These are phyloP conservation scores for Echinarachnius parma DNA, from an alignment of 53 echinoderm and acorn worm genomes.

Conservation along the genomic window DNA sequence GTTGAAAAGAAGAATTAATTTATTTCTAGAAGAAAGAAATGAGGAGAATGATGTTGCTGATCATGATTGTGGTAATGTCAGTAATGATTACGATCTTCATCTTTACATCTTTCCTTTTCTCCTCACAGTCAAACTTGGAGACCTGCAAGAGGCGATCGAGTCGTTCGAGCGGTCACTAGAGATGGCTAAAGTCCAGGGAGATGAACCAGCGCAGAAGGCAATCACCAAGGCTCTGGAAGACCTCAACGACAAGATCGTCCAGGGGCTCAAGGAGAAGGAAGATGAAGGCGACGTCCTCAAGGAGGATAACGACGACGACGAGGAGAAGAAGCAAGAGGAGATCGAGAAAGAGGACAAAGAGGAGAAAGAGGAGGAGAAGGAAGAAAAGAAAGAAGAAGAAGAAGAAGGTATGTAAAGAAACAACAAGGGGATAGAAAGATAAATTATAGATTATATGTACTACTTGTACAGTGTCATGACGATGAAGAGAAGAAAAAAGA, in stretches of 20 bases:
- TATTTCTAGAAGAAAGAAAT: too few relatives aligned
- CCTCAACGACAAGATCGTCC: conserved; percentile 96
- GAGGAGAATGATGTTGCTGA: too few relatives aligned
- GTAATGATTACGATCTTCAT: too few relatives aligned
- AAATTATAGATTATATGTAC: too few relatives aligned
- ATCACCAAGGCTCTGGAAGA: conserved; percentile 95
- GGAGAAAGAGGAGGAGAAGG: conserved; percentile 44
- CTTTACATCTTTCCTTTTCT: too few relatives aligned
- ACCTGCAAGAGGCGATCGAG: conserved; percentile 96
- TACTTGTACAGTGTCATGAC: too few relatives aligned
- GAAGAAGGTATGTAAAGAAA: not conserved
- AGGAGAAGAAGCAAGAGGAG: conserved; percentile 39
- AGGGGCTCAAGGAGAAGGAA: conserved; percentile 86
- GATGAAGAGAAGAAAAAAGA: not conserved
- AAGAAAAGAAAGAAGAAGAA: not conserved
- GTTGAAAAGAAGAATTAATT: too few relatives aligned
- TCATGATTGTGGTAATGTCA: too few relatives aligned
- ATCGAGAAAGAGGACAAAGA: conserved; percentile 41
- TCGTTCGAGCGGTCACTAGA: conserved; percentile 95
- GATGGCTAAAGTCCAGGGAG: conserved; percentile 97
- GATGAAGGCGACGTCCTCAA: conserved; percentile 56
- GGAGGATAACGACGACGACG: conserved; percentile 32
- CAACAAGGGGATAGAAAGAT: not conserved
- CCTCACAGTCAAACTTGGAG: conserved; percentile 85
- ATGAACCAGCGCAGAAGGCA: conserved; percentile 88